These are phyloP conservation scores for Adineta ricciae DNA, from an alignment of 2,888 invertebrate genomes.

Conservation along the genomic window DNA sequence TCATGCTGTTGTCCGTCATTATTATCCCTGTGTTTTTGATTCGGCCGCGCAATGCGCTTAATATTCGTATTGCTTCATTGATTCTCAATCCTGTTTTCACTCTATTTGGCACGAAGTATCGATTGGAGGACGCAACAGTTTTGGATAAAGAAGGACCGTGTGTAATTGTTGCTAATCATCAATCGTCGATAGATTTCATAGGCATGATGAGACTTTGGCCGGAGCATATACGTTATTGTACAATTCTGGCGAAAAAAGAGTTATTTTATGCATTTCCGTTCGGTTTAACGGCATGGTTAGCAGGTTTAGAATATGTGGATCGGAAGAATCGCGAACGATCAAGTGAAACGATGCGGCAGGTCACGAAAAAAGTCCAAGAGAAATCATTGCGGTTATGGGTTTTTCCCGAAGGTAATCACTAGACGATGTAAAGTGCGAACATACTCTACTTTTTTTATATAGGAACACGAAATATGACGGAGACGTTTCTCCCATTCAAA, in stretches of 20 bases:
- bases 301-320: conserved; percentile 77
- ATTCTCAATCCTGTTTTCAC: conserved; percentile 34
- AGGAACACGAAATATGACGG: conserved; percentile 67
- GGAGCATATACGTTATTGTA: conserved; percentile 61
- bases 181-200: conserved; percentile 77
- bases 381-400: conserved; percentile 67
- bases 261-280: conserved; percentile 75
- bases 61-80: background rate
- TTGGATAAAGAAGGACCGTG: conserved; percentile 68
- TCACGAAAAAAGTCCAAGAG: conserved; percentile 41
- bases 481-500: conserved; percentile 79
- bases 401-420: conserved; percentile 73
- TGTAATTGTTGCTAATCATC: conserved; percentile 80
- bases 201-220: conserved; percentile 87
- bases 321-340: conserved; percentile 70
- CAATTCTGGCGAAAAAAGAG: conserved; percentile 76
- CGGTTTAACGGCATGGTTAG: conserved; percentile 75
- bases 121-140: conserved; percentile 65
- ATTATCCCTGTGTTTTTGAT: background rate
- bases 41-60: background rate
- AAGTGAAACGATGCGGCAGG: conserved; percentile 61
- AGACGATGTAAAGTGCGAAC: background rate
- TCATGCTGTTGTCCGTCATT: background rate
- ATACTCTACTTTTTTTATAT: background rate
- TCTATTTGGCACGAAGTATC: conserved; percentile 67